Conservation (phyloP, 37 sponge, comb jelly and placozoan species). For the Chondrilla cf. caribensis region DNA sequence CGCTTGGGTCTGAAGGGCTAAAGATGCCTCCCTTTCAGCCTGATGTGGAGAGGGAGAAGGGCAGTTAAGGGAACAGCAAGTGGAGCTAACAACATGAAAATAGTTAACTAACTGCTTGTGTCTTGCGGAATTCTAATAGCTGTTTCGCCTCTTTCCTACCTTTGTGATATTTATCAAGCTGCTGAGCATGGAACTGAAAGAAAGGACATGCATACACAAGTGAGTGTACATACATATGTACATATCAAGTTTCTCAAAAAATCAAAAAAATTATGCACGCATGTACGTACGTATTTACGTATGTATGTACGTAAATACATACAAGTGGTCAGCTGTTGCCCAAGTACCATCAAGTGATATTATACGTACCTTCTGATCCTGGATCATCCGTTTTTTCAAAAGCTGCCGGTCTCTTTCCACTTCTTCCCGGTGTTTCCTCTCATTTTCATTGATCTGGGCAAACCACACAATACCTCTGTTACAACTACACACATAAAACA, state of each 20-base stretch:
- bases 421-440: constrained; percentile 34
- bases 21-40: no score
- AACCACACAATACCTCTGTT: neutral
- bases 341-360: no score
- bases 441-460: constrained; percentile 46
- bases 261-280: no score
- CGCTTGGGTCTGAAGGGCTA: no score
- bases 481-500: no score
- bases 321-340: no score
- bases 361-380: constrained; percentile 58
- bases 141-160: constrained; percentile 8
- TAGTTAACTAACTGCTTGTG: constrained; percentile 14
- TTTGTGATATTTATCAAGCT: constrained; percentile 31
- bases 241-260: no score
- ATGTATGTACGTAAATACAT: no score
- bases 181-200: constrained; percentile 41
- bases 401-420: constrained; percentile 36
- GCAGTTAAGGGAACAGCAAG: neutral
- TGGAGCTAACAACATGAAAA: no score
- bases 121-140: constrained; percentile 28
- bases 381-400: constrained; percentile 44
- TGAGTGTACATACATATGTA: no score
- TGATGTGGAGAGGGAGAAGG: no score
- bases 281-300: no score
- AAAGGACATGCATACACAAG: neutral